Conservation (phyloP, 2,888 invertebrate genomes). For the Drosophila kuntzei region DNA sequence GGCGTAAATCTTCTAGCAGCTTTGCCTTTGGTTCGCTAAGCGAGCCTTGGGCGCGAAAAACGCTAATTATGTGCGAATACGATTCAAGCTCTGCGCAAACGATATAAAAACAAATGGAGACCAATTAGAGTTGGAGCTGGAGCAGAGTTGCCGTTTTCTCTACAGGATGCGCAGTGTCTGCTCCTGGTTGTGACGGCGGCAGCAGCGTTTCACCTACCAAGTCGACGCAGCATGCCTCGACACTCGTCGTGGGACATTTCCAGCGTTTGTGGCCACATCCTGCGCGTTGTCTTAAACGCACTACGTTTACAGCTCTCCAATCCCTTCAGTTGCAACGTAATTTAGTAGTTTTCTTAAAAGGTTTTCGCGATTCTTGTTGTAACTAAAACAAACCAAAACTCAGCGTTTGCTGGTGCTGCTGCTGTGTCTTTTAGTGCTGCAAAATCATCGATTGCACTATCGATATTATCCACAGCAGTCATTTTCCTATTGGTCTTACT, state of each 20-base stretch:
- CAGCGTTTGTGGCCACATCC: slow-evolving; percentile 85
- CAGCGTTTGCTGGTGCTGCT: slow-evolving; percentile 72
- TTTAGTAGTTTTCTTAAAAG: slow-evolving; percentile 67
- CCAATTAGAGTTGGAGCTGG: slow-evolving; percentile 12
- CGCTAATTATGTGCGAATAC: slow-evolving; percentile 95
- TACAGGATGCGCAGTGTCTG: not conserved
- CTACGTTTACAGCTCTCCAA: slow-evolving; percentile 59
- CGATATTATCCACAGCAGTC: slow-evolving; percentile 34
- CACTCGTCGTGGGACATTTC: slow-evolving; percentile 95
- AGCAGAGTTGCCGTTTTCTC: slow-evolving; percentile 4
- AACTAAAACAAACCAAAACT: slow-evolving; percentile 77
- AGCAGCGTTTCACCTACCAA: slow-evolving; percentile 87
- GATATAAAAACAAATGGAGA: slow-evolving; percentile 37
- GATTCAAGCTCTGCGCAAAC: slow-evolving; percentile 92
- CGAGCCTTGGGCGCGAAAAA: slow-evolving; percentile 96
- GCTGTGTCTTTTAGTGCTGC: slow-evolving; percentile 53
- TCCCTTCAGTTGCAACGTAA: slow-evolving; percentile 69
- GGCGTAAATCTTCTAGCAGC: slow-evolving; percentile 93
- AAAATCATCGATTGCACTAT: slow-evolving; percentile 52
- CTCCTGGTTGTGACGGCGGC: slow-evolving; percentile 39
- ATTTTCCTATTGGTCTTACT: not conserved
- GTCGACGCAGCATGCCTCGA: slow-evolving; percentile 93
- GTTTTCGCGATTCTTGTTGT: slow-evolving; percentile 72
- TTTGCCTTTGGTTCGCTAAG: slow-evolving; percentile 93
- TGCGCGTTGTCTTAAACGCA: slow-evolving; percentile 65